Conservation (phyloP, 1,140 invertebrate genomes). For the Solenopsis fugax region DNA sequence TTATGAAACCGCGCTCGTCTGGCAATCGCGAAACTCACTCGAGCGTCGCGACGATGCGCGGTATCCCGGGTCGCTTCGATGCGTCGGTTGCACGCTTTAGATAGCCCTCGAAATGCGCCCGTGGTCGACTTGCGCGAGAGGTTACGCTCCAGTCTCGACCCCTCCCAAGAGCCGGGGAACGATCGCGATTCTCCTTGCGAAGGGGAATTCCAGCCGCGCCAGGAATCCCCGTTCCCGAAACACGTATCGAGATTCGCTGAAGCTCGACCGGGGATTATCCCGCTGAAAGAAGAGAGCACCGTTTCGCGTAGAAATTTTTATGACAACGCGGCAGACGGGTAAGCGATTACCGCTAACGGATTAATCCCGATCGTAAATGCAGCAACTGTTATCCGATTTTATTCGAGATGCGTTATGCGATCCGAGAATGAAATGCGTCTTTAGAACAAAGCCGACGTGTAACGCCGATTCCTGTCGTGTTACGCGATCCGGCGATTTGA, state of each 20-base stretch:
- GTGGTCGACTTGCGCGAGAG: conserved; percentile 35
- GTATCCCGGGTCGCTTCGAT: conserved; percentile 39
- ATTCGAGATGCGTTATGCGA: too few species aligned
- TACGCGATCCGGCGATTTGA: conserved; percentile 65
- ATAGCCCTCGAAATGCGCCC: conserved; percentile 41
- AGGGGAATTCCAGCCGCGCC: conserved; percentile 42
- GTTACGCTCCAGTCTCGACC: conserved; percentile 62
- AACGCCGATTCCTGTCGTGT: not conserved
- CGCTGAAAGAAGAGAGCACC: not conserved
- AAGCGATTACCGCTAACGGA: conserved; percentile 29
- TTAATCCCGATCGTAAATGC: conserved; percentile 47
- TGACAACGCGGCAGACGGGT: not conserved
- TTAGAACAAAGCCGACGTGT: not conserved
- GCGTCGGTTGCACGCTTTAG: conserved; percentile 11
- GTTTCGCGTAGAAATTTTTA: conserved; percentile 42
- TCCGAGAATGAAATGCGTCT: not conserved
- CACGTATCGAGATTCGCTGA: conserved; percentile 28
- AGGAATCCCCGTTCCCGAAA: conserved; percentile 62
- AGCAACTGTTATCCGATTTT: conserved; percentile 21
- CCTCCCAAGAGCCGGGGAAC: conserved; percentile 52
- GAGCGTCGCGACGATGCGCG: conserved; percentile 60
- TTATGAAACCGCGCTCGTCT: conserved; percentile 1
- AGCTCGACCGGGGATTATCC: conserved; percentile 33
- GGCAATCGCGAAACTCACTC: conserved; percentile 48
- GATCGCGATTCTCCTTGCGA: conserved; percentile 53